phyloP scores from a whole-genome alignment of 2,797 vertebrate species.

The Leucoraja ocellata region DNA sequence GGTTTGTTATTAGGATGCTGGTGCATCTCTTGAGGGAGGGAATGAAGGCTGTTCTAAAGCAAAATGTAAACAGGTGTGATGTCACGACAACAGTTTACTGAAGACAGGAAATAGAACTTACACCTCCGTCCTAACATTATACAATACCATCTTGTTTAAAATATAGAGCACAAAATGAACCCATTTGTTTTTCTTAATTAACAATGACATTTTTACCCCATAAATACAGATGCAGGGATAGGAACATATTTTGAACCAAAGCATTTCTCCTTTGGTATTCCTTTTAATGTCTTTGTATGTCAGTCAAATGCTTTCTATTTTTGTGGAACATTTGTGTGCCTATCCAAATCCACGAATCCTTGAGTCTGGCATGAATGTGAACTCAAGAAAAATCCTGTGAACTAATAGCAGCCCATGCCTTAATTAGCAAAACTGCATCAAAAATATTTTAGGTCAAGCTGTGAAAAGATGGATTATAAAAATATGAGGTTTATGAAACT shows the following conservation, averaged over 20 bases:
- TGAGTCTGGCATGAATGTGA: neutral
- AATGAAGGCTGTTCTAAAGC: neutral
- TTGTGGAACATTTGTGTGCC: neutral
- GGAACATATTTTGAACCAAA: neutral
- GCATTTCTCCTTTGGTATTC: neutral
- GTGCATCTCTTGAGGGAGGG: neutral
- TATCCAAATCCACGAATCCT: neutral
- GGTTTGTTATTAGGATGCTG: no score
- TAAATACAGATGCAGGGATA: neutral
- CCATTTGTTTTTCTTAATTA: no score
- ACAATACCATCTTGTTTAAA: neutral
- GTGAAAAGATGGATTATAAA: neutral
- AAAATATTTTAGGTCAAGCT: neutral
- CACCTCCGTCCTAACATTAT: neutral
- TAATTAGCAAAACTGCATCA: neutral
- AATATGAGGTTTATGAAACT: neutral
- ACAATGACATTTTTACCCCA: neutral
- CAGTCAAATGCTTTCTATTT: neutral
- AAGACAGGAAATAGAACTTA: constrained; percentile 9
- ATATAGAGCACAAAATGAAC: neutral
- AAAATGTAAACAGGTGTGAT: constrained; percentile 8
- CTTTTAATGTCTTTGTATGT: neutral
- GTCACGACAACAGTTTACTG: neutral
- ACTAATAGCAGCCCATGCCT: neutral
- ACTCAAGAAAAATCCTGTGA: no score